Evolutionary conservation across 1,140 invertebrate genomes (phyloP), one percentile per base, ranked within the genome.

Genomic region (Semibalanus balanoides): DNA sequence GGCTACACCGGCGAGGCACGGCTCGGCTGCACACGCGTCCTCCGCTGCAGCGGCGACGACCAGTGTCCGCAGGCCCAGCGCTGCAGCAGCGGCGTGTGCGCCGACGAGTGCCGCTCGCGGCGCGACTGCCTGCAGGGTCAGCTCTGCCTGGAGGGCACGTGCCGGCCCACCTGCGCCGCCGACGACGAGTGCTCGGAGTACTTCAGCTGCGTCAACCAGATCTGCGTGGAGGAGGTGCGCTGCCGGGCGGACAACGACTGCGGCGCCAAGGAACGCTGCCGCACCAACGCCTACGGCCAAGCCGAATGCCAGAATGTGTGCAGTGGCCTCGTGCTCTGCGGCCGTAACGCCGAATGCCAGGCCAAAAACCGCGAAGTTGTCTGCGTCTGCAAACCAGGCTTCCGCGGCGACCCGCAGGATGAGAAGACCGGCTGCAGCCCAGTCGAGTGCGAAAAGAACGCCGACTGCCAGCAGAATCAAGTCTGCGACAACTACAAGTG

Each of bases 1-100:
- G 93, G 93, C 29, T 91, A 88, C 76, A 93, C 92, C 19, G 93
- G 94, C 74, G 92, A 95, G 84, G 91, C 94, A 28, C 89, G 91
- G 76, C 85, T 93, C 40, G 92, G 92, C 19, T 95, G 93, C 82
- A 78, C 79, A 28, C 72, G 73, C 30, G 78, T 80, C 76, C 85
- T 93, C 31, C 92, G 92, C 22, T 95, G 93, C 82, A 75, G 76
- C 69, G 78, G 79, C 30, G 80, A 94, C 76, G 87, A 83, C 30
- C 91, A 93, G 80, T 95, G 93, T 81, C 88, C 92, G 14, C 87
- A 90, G 11, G 91, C 92, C 51, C 91, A 91, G 17, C 89, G 90
- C 80, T 95, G 93, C 80, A 88, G 90, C 31, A 90, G 90, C 76
- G 93, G 93, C 70, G 88, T 95, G 76, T 95, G 93, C 79, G 88